phyloP scores from a whole-genome alignment of 1,140 invertebrate species.

The Spodoptera litura region DNA sequence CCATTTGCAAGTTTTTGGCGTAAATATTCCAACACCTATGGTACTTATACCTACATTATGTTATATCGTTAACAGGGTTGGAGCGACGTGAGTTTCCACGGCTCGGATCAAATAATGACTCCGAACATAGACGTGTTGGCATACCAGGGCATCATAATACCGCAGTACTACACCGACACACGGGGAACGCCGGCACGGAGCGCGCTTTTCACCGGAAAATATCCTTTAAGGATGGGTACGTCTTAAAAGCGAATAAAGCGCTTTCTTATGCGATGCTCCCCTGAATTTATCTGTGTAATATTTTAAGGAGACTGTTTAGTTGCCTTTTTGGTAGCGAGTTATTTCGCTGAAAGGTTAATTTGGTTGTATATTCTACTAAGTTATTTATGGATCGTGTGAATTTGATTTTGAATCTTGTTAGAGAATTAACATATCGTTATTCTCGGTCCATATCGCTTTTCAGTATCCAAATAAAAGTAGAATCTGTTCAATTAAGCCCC shows the following conservation, averaged over 20 bases:
- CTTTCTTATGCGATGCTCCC: conserved; percentile 9
- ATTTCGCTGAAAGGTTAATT: neutral
- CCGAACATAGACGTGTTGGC: conserved; percentile 94
- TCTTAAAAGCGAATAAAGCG: conserved; percentile 14
- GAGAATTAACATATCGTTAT: too few species aligned
- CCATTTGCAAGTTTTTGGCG: neutral
- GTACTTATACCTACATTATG: neutral
- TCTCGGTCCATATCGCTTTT: too few species aligned
- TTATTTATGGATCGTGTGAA: neutral
- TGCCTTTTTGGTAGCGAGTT: neutral
- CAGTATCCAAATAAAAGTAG: too few species aligned
- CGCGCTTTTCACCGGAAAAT: conserved; percentile 92
- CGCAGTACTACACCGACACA: conserved; percentile 89
- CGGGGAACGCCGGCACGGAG: conserved; percentile 87
- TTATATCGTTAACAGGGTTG: conserved; percentile 88
- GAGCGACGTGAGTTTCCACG: conserved; percentile 95
- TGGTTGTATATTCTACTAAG: neutral
- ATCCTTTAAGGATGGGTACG: conserved; percentile 87
- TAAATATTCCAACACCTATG: neutral
- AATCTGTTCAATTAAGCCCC: too few species aligned
- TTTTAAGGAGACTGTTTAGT: conserved; percentile 29
- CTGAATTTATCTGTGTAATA: conserved; percentile 29
- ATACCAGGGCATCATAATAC: conserved; percentile 90
- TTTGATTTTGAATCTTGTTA: too few species aligned
- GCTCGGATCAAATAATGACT: conserved; percentile 92